Evolutionary conservation across 92 coral and sea anemone species (phyloP).

Genomic region (Siderastrea radians): DNA sequence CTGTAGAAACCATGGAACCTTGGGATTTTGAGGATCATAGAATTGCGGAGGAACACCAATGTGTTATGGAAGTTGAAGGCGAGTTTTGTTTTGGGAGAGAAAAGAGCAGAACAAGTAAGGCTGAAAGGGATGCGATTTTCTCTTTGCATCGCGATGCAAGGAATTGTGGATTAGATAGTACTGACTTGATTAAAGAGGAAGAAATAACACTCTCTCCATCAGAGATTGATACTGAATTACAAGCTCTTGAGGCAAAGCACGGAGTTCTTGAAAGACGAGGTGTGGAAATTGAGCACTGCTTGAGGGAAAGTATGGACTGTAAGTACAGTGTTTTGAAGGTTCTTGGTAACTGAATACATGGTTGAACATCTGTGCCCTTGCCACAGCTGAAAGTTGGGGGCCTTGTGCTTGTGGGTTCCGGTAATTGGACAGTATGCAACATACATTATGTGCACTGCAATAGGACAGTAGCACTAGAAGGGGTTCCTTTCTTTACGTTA

Average conservation of each 20-base stretch:
- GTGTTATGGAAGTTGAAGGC: constrained; percentile 86
- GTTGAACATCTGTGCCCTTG: too few species aligned
- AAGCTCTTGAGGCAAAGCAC: constrained; percentile 71
- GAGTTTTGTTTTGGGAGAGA: constrained; percentile 85
- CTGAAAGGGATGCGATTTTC: constrained; percentile 81
- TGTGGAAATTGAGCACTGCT: constrained; percentile 76
- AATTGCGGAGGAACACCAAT: constrained; percentile 62
- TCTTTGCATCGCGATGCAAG: constrained; percentile 69
- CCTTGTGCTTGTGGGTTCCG: too few species aligned
- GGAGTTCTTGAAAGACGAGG: constrained; percentile 83
- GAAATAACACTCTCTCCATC: constrained; percentile 78
- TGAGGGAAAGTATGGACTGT: constrained; percentile 83
- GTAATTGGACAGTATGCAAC: too few species aligned
- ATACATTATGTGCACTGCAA: too few species aligned
- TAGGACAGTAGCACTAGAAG: too few species aligned
- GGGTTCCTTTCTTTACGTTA: too few species aligned
- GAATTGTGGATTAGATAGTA: constrained; percentile 40
- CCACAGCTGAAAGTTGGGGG: too few species aligned
- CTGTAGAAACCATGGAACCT: constrained; percentile 84
- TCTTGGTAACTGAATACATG: neutral
- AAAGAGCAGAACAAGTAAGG: constrained; percentile 66
- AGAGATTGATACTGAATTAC: constrained; percentile 77
- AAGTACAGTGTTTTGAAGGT: constrained; percentile 31
- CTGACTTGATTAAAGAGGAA: constrained; percentile 78
- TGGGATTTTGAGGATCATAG: constrained; percentile 59